Evolutionary conservation across 1,140 invertebrate genomes (phyloP), one percentile per base, ranked within the genome.

Genomic region (Zaprionus nigranus): DNA sequence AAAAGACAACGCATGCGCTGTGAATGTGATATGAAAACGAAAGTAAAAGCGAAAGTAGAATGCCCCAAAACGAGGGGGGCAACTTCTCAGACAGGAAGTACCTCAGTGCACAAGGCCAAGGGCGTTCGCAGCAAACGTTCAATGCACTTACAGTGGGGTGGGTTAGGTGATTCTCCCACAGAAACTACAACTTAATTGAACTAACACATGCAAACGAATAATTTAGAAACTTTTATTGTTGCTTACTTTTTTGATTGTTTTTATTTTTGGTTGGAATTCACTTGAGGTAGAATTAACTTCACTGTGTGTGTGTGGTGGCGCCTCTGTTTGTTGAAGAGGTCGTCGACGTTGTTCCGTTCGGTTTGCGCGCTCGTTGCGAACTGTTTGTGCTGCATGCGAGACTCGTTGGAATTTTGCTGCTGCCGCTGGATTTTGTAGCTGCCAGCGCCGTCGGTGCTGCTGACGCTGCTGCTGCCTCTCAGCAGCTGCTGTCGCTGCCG

Each of bases 361-460:
- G 62, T 85, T 90, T 77, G 85, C 78, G 85, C 75, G 85, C 64
- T 90, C 69, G 75, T 75, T 82, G 69, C 76, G 81, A 85, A 90
- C 85, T 90, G 85, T 85, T 81, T 64, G 67, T 56, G 72, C 77
- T 88, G 38, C 53, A 76, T 40, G 78, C 60, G 53, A 81, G 79
- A 82, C 82, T 72, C 68, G 51, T 71, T 76, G 78, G 85, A 85
- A 77, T 85, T 82, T 77, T 30, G 75, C 75, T 76, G 79, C 66
- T 24, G 79, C 79, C 51, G 83, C 83, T 86, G 83, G 82, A 86
- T 86, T 90, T 90, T 84, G 85, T 90, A 76, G 85, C 54, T 64
- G 72, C 66, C 63, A 75, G 46, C 17, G 64, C 57, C 30, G 53
- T 40, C 38, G 20, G 49, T 24, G 56, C 66, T 40, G 62, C 61